A percentile compares a stretch with the other conserved stretches of the same genome.
These are phyloP conservation scores for Nomada fabriciana DNA, from an alignment of 2,888 invertebrate species.

Conservation along the genomic window DNA sequence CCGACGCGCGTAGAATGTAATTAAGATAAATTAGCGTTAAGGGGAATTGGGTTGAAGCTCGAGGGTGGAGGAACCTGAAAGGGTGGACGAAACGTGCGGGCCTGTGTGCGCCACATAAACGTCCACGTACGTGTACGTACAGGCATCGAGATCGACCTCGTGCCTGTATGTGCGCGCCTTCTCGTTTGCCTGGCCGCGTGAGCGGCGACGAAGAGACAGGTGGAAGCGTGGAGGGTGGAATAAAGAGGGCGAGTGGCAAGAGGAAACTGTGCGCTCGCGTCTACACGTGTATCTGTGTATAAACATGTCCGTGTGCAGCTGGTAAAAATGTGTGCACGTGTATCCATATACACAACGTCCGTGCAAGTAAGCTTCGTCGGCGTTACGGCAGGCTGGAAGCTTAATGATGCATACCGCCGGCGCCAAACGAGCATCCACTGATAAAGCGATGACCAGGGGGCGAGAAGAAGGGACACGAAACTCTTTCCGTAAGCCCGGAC, in stretches of 20 bases:
- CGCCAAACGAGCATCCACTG: constrained; percentile 77
- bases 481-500: constrained; percentile 65
- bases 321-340: constrained; percentile 29
- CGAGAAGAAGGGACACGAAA: constrained; percentile 68
- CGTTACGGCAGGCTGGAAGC: constrained; percentile 74
- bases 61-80: constrained; percentile 71
- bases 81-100: constrained; percentile 62
- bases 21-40: constrained; percentile 84
- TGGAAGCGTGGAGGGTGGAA: constrained; percentile 37
- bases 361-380: constrained; percentile 74
- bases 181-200: constrained; percentile 32
- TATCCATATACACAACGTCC: constrained; percentile 35
- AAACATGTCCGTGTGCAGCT: neutral
- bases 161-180: constrained; percentile 30
- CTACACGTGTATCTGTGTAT: neutral
- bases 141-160: constrained; percentile 2
- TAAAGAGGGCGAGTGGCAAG: constrained; percentile 58
- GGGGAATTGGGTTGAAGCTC: constrained; percentile 81
- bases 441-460: constrained; percentile 74
- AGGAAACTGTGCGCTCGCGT: constrained; percentile 33
- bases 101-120: constrained; percentile 35
- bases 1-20: constrained; percentile 83
- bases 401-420: constrained; percentile 77
- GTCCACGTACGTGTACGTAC: constrained; percentile 10
- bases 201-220: constrained; percentile 54